These are phyloP conservation scores for Martes martes DNA, from an alignment of 2,113 vertebrate species.

Conservation along the genomic window DNA sequence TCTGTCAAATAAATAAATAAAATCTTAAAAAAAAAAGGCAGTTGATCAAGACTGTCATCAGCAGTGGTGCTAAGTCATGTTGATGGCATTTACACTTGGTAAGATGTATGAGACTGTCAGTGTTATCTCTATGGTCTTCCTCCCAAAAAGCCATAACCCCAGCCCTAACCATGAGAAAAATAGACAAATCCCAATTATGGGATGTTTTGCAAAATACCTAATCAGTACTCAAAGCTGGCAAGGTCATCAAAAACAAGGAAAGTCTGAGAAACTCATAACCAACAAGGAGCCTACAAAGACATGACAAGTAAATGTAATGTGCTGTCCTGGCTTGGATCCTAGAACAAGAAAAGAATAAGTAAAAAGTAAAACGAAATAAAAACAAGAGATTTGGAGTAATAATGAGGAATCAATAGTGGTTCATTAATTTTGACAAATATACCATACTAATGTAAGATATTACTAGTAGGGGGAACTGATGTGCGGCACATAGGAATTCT, in stretches of 20 bases:
- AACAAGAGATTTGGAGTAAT: not conserved
- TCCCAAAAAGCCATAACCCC: not conserved
- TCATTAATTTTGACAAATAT: constrained; percentile 11
- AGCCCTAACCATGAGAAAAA: not conserved
- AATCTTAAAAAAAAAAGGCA: not conserved
- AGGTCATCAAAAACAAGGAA: not conserved
- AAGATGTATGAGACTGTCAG: not conserved
- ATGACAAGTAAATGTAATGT: not conserved
- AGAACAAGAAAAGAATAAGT: not conserved
- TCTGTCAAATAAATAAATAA: not conserved
- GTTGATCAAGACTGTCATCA: not conserved
- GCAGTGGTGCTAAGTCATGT: not conserved
- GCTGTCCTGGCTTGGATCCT: not conserved
- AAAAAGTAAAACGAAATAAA: not conserved
- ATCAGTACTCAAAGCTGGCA: not conserved
- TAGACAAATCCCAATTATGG: not conserved
- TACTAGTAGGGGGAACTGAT: not conserved
- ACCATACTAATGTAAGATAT: not conserved
- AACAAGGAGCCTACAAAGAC: not conserved
- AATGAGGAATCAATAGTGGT: not conserved
- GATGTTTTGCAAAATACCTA: not conserved
- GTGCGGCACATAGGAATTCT: not conserved
- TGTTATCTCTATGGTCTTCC: not conserved
- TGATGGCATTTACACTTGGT: not conserved
- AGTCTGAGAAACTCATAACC: not conserved